Base-by-base conservation (phyloP, 1,140 invertebrate genomes). In the Drosophila orosa region DNA sequence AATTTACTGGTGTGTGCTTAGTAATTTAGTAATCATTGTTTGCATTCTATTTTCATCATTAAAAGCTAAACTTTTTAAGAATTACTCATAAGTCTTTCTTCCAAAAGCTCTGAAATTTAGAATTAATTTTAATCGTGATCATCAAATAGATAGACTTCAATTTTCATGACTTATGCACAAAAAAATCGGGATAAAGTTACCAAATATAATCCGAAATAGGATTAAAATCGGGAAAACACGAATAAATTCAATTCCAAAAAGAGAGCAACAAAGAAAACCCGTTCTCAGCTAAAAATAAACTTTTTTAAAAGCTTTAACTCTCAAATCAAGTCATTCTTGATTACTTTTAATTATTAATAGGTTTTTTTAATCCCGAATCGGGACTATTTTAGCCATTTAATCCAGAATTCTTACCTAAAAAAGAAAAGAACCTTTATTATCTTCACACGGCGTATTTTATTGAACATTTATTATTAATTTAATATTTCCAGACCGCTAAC, bases 401-500 rank as follows among this genome's bases (percentile, higher is more conserved):
- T 40, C n/a, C 35, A 8, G 3, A 4, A 17, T 3, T 37, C 15
- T 37, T 37, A n/a, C 35, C 6, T 37, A 3, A 39, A 37, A 17
- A 9, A 4, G 1, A 39, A 0, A 39, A 39, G 8, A 39, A 39
- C n/a, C 4, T 39, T 39, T 17, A 37, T 7, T 8, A 17, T 9
- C 3, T 37, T 37, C 15, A 9, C 13, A 5, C 1, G 0, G 3
- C 2, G 0, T 40, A 10, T 5, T 40, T 39, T 8, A 17, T 17
- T 39, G 1, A 39, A 13, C n/a, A n/a, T n/a, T n/a, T n/a, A 8
- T n/a, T 19, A 12, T 2, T 10, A 13, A 13, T 27, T 27, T 7
- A 22, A 17, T 33, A 13, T 24, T 27, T 67, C 5, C 33, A 79
- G 63, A 5, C 39, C 5, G 8, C 5, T 4, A 91, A 87, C 6